phyloP scores from a whole-genome alignment of 23 tunicate genomes.

The Ascidia mentula region DNA sequence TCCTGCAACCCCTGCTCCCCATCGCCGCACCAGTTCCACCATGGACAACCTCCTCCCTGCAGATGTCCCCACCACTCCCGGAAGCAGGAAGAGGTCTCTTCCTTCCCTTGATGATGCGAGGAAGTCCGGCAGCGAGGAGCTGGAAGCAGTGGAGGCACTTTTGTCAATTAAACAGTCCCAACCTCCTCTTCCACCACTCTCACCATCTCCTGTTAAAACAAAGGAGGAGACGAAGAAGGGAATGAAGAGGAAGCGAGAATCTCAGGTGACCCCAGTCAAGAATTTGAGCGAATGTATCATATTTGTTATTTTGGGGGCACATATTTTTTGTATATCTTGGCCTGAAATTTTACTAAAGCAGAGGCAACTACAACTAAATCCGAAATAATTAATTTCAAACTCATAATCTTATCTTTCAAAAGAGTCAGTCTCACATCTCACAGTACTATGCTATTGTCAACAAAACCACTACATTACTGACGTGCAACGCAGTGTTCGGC shows the following conservation, averaged over 20 bases:
- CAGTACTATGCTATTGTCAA: too few relatives aligned
- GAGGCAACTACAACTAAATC: too few relatives aligned
- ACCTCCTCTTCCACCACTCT: conserved; percentile 54
- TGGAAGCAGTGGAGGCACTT: conserved; percentile 77
- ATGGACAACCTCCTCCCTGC: background rate
- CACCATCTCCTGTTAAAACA: conserved; percentile 18
- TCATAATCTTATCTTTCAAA: too few relatives aligned
- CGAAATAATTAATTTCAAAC: too few relatives aligned
- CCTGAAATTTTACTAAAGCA: too few relatives aligned
- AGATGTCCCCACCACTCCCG: background rate
- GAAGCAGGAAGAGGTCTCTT: background rate
- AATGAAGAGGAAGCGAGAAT: background rate
- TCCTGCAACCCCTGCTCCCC: conserved; percentile 16
- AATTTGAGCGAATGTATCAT: too few relatives aligned
- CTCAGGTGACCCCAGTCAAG: background rate
- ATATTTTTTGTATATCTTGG: too few relatives aligned
- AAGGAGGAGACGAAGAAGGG: background rate
- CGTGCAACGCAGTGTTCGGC: too few relatives aligned
- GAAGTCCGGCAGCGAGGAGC: conserved; percentile 50
- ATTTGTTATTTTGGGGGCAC: too few relatives aligned
- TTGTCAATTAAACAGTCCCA: conserved; percentile 65
- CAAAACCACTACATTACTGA: too few relatives aligned
- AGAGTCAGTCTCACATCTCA: too few relatives aligned
- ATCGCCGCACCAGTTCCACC: conserved; percentile 11
- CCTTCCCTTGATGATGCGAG: conserved; percentile 14